Evolutionary conservation across 2,113 vertebrate species (phyloP).

Genomic region (Phrynocephalus versicolor): DNA sequence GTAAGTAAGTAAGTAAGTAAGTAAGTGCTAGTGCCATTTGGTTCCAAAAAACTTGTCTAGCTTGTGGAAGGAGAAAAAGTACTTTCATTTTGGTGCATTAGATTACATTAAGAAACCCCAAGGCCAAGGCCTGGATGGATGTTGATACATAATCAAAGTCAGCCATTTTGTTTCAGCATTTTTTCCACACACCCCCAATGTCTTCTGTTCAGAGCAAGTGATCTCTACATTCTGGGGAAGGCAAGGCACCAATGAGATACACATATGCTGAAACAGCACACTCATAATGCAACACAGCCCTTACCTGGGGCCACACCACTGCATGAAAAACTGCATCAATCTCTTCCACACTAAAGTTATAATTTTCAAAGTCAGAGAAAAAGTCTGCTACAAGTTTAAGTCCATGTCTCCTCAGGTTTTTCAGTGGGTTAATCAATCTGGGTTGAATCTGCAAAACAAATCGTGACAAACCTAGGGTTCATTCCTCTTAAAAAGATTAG

Average conservation of each 20-base stretch:
- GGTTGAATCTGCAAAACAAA: constrained; percentile 80
- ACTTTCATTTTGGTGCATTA: constrained; percentile 17
- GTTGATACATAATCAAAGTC: background rate
- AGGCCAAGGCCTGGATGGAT: background rate
- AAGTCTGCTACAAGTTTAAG: constrained; percentile 88
- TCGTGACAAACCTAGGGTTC: background rate
- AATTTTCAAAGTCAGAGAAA: constrained; percentile 87
- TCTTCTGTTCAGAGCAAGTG: background rate
- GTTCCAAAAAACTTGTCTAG: constrained; percentile 1
- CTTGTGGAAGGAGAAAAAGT: constrained; percentile 4
- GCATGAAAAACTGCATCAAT: constrained; percentile 88
- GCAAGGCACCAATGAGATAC: background rate
- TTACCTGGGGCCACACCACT: constrained; percentile 94
- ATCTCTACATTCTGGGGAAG: background rate
- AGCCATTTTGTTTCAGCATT: background rate
- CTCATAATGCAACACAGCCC: background rate
- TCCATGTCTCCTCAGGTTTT: constrained; percentile 90
- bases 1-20: too few species aligned
- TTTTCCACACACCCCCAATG: background rate
- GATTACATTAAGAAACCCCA: constrained; percentile 14
- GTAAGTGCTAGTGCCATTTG: too few species aligned
- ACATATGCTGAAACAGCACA: background rate
- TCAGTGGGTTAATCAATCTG: constrained; percentile 87
- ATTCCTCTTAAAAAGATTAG: background rate
- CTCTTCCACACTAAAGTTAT: constrained; percentile 86